phyloP scores from a whole-genome alignment of 2,113 vertebrate genomes.

The Halichoeres trimaculatus region DNA sequence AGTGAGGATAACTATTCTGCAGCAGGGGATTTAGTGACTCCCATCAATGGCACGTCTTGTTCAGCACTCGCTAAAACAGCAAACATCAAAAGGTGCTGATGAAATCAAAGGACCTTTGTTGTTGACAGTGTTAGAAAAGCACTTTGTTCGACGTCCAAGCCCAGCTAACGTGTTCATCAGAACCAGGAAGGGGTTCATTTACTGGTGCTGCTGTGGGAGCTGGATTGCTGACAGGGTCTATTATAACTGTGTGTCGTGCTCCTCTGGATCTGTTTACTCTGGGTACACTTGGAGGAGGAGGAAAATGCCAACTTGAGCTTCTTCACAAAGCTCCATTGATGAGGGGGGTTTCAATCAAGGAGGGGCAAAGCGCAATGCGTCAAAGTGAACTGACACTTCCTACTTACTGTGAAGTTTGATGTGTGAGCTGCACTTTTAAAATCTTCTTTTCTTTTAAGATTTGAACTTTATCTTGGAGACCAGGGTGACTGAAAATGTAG shows the following conservation, averaged over 20 bases:
- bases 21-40: constrained; percentile 39
- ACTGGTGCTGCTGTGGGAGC: constrained; percentile 48
- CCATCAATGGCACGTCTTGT: constrained; percentile 38
- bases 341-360: constrained; percentile 1
- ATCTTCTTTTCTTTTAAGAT: too few relatives aligned
- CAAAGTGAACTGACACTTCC: not conserved
- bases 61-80: constrained; percentile 14
- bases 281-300: constrained; percentile 10
- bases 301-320: constrained; percentile 4
- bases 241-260: constrained; percentile 45
- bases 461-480: too few relatives aligned
- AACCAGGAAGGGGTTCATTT: constrained; percentile 36
- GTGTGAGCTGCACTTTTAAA: too few relatives aligned
- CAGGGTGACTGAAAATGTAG: too few relatives aligned
- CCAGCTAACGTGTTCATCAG: constrained; percentile 22
- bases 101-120: constrained; percentile 53
- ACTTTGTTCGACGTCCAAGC: constrained; percentile 43
- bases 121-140: constrained; percentile 42
- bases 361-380: not conserved
- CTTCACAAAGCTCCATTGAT: constrained; percentile 4
- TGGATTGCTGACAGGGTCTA: constrained; percentile 36
- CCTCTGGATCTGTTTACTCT: constrained; percentile 45
- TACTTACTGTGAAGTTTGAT: not conserved
- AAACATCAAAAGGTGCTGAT: constrained; percentile 45
- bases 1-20: constrained; percentile 50